A percentile compares a stretch with the other conserved stretches of the same genome.
Evolutionary conservation across 2,888 invertebrate genomes (phyloP).

Genomic region (Eulithis prunata): DNA sequence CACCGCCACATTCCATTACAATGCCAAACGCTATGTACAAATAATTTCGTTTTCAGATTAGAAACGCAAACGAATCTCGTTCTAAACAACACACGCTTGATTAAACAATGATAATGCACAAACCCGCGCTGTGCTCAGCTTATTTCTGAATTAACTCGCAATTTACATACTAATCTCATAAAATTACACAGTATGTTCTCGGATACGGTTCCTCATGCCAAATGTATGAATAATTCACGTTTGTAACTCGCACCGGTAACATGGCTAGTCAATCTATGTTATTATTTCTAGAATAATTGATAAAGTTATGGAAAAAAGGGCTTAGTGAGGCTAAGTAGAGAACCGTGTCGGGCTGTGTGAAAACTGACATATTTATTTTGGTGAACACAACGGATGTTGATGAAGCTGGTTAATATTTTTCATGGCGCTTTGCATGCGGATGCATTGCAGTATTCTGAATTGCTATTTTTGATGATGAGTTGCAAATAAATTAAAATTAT

Average conservation of each 20-base stretch:
- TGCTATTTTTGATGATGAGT: background rate
- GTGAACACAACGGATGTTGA: background rate
- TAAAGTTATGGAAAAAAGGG: slow-evolving; percentile 15
- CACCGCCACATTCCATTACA: slow-evolving; percentile 2
- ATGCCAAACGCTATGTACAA: slow-evolving; percentile 6
- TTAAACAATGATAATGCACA: slow-evolving; percentile 45
- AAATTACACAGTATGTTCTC: slow-evolving; percentile 49
- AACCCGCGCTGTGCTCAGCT: slow-evolving; percentile 44
- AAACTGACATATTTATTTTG: slow-evolving; percentile 22
- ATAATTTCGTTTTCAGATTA: slow-evolving; percentile 30
- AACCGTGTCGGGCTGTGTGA: background rate
- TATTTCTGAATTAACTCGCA: slow-evolving; percentile 60
- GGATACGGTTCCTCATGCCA: slow-evolving; percentile 38
- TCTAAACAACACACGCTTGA: slow-evolving; percentile 39
- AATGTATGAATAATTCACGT: slow-evolving; percentile 39
- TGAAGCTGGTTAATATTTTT: background rate
- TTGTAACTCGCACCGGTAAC: slow-evolving; percentile 22
- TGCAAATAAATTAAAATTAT: too few species aligned
- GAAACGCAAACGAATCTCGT: slow-evolving; percentile 29
- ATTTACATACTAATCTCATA: slow-evolving; percentile 61
- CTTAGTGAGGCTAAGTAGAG: background rate
- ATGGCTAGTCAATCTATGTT: slow-evolving; percentile 26
- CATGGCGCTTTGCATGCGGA: background rate
- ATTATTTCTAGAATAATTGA: slow-evolving; percentile 30
- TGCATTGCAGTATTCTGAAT: background rate